Evolutionary conservation across 2,113 vertebrate genomes (phyloP).

Genomic region (Anoplopoma fimbria): DNA sequence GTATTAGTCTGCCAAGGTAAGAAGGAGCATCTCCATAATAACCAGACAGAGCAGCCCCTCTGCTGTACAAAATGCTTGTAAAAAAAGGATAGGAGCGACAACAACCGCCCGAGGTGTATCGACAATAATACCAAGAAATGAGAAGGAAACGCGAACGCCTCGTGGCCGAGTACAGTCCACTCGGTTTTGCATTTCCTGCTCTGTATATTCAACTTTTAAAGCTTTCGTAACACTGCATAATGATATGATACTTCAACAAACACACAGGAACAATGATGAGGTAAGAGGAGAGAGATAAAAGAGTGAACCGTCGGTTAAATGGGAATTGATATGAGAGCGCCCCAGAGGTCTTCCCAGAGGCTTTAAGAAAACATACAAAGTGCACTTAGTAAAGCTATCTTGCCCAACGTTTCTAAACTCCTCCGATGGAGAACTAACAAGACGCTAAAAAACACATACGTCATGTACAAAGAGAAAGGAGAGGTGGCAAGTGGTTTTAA

Average conservation of each 20-base stretch:
- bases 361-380: conserved; percentile 81
- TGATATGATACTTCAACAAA: conserved; percentile 63
- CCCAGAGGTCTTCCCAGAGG: conserved; percentile 52
- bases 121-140: conserved; percentile 27
- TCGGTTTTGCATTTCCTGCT: conserved; percentile 55
- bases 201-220: conserved; percentile 73
- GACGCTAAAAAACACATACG: conserved; percentile 46
- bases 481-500: conserved; percentile 59
- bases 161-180: conserved; percentile 19
- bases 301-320: conserved; percentile 61
- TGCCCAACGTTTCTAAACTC: conserved; percentile 67
- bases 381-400: conserved; percentile 86
- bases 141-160: conserved; percentile 53
- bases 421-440: conserved; percentile 44
- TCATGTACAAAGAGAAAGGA: conserved; percentile 18
- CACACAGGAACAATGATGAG: conserved; percentile 64
- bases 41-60: conserved; percentile 68
- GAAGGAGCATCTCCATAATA: conserved; percentile 54
- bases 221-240: conserved; percentile 83
- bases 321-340: conserved; percentile 64
- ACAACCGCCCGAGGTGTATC: conserved; percentile 8
- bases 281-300: conserved; percentile 63
- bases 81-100: conserved; percentile 35
- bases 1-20: conserved; percentile 74
- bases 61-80: conserved; percentile 33